phyloP scores from a whole-genome alignment of 2,888 invertebrate species.

The Geophilus truncorum region DNA sequence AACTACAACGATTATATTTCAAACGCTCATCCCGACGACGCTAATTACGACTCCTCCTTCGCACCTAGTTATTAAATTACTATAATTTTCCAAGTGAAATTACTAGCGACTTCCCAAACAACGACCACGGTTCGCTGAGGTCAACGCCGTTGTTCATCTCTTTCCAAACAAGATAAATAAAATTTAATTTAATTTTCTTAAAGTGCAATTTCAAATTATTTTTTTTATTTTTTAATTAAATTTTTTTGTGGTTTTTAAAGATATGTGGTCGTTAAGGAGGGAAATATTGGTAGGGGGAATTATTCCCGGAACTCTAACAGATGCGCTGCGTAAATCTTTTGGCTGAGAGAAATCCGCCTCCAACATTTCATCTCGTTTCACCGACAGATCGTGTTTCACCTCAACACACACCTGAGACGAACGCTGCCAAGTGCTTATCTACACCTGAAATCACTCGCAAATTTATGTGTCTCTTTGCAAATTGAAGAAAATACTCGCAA shows the following conservation, averaged over 20 bases:
- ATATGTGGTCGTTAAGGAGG: too few relatives aligned
- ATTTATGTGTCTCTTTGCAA: background rate
- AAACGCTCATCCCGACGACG: background rate
- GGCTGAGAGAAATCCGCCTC: background rate
- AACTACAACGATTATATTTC: constrained; percentile 10
- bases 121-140: background rate
- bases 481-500: background rate
- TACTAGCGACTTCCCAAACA: background rate
- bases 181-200: background rate
- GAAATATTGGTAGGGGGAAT: too few relatives aligned
- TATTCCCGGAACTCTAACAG: too few relatives aligned
- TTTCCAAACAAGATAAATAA: background rate
- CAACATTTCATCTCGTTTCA: background rate
- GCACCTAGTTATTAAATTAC: constrained; percentile 6
- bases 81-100: constrained; percentile 5
- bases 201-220: background rate
- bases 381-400: background rate
- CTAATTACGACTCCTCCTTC: constrained; percentile 11
- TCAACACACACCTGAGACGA: background rate
- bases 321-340: background rate
- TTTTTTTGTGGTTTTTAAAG: too few relatives aligned
- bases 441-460: background rate
- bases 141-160: background rate
- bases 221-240: too few relatives aligned
- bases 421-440: background rate